Percentiles rank a stretch among this genome's conserved stretches.
Conservation (phyloP, 2,797 vertebrate genomes). For the Eospalax fontanierii region DNA sequence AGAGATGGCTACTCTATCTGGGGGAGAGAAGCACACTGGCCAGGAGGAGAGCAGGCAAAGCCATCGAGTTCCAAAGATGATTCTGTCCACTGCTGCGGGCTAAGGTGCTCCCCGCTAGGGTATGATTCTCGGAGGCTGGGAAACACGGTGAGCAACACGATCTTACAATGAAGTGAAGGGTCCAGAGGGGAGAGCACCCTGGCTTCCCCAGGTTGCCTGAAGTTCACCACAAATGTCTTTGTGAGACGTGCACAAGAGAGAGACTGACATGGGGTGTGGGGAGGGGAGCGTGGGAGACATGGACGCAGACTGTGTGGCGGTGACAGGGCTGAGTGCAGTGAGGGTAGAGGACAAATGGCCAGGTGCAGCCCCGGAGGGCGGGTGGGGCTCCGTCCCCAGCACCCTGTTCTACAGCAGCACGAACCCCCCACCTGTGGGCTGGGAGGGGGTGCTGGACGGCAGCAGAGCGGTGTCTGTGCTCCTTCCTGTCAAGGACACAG, state of each 20-base stretch:
- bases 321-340: neutral
- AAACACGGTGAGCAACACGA: neutral
- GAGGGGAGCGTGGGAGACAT: neutral
- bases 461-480: neutral
- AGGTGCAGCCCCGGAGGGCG: neutral
- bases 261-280: neutral
- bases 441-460: neutral
- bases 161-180: neutral
- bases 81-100: fast-evolving
- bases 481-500: neutral
- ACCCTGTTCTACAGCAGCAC: neutral
- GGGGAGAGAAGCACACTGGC: fast-evolving
- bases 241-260: neutral
- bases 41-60: neutral
- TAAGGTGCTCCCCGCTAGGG: too few species aligned
- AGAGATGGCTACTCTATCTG: neutral
- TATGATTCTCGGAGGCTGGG: neutral
- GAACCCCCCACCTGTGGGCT: neutral
- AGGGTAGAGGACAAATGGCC: neutral
- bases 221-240: neutral
- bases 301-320: fast-evolving
- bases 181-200: neutral
- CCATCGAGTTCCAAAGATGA: too few species aligned
- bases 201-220: neutral
- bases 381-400: too few species aligned